These are phyloP conservation scores for Stenolophus ochropezus DNA, from an alignment of 2,888 invertebrate genomes.

Conservation along the genomic window DNA sequence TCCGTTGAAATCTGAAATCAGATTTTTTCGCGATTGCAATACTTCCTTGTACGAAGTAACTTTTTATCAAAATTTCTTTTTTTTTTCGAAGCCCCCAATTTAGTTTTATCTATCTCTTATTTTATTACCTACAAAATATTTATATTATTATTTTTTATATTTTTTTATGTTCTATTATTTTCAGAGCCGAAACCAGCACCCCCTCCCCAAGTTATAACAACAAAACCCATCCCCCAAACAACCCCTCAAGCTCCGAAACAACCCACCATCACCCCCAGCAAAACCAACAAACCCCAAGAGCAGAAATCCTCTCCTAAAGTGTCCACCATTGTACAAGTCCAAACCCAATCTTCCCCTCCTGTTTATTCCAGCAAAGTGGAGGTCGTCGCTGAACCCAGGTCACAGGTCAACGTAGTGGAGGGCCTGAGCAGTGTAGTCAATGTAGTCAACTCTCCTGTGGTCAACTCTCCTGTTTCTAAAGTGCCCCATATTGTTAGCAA, in stretches of 20 bases:
- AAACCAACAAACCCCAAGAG: constrained; percentile 73
- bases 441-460: constrained; percentile 70
- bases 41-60: too few relatives aligned
- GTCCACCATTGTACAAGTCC: constrained; percentile 68
- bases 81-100: too few relatives aligned
- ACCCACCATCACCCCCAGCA: constrained; percentile 72
- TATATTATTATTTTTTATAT: not conserved
- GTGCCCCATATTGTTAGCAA: constrained; percentile 69
- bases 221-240: constrained; percentile 67
- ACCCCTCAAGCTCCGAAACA: constrained; percentile 62
- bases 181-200: constrained; percentile 64
- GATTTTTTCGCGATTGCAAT: too few relatives aligned
- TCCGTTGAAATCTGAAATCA: too few relatives aligned
- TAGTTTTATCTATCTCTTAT: too few relatives aligned
- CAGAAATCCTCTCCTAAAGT: constrained; percentile 69
- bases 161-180: constrained; percentile 10
- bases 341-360: constrained; percentile 64
- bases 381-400: constrained; percentile 75
- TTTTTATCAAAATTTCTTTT: too few relatives aligned
- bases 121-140: too few relatives aligned
- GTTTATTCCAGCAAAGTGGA: constrained; percentile 74
- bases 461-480: constrained; percentile 70
- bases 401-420: constrained; percentile 69
- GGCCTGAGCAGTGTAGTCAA: constrained; percentile 70
- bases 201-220: constrained; percentile 69